Conservation (phyloP, 2,113 vertebrate genomes). For the Pachycephala philippinensis region DNA sequence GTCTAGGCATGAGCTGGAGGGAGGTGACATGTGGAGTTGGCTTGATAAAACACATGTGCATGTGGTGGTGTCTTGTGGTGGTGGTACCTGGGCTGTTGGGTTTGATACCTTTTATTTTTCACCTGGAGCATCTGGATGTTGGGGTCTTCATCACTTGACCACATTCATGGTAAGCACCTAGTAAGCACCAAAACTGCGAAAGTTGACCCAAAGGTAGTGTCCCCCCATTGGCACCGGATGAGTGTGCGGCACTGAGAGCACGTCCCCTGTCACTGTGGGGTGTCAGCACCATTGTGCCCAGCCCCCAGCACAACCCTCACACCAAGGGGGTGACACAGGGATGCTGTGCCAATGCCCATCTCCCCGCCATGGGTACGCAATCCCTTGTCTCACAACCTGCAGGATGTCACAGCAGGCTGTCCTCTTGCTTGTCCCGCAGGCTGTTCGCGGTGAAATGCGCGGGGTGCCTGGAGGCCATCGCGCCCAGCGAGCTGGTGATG, state of each 20-base stretch:
- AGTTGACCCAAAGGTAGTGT: neutral
- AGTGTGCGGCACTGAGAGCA: neutral
- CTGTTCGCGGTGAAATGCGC: constrained; percentile 88
- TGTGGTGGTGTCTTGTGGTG: neutral
- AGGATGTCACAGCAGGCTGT: neutral
- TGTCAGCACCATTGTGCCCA: neutral
- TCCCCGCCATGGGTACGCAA: accelerated
- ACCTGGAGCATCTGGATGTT: accelerated
- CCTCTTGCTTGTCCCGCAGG: constrained; percentile 63
- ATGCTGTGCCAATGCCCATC: accelerated
- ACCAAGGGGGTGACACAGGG: accelerated
- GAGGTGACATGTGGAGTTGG: neutral
- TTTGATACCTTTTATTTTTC: neutral
- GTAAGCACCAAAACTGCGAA: neutral
- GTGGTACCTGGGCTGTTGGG: neutral
- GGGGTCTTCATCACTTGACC: neutral
- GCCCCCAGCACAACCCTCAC: accelerated
- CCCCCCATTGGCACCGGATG: neutral
- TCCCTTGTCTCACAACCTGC: neutral
- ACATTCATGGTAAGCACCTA: neutral
- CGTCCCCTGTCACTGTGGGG: accelerated
- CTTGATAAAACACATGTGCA: neutral
- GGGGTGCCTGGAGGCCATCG: constrained; percentile 83
- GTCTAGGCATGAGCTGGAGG: neutral
- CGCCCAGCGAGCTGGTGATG: constrained; percentile 92